Percentiles rank a stretch among this genome's conserved stretches.
Evolutionary conservation across 2,888 invertebrate genomes (phyloP).

Genomic region (Tanypteryx hageni): DNA sequence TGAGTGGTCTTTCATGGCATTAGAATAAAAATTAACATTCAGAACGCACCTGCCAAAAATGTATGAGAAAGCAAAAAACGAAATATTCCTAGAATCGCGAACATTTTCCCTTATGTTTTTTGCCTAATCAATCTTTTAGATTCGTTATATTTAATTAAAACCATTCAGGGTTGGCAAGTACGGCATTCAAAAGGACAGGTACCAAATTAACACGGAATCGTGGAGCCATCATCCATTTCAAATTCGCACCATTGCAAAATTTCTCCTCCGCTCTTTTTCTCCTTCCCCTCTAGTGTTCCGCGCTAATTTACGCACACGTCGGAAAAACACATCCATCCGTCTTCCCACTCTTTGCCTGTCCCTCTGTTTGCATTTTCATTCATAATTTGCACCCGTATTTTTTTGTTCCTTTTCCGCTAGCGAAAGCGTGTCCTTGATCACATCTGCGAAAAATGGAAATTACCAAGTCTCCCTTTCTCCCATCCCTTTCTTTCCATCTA

Average conservation of each 20-base stretch:
- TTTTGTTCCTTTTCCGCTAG: not conserved
- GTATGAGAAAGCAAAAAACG: too few species aligned
- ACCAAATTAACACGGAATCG: too few species aligned
- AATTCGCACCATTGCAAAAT: not conserved
- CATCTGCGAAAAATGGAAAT: slow-evolving; percentile 20
- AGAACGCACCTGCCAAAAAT: too few species aligned
- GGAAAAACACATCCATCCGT: not conserved
- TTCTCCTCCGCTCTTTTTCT: not conserved
- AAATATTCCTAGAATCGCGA: too few species aligned
- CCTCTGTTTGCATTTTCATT: slow-evolving; percentile 19
- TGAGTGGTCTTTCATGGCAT: too few species aligned
- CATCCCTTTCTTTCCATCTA: not conserved
- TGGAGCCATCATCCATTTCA: not conserved
- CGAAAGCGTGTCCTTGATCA: not conserved
- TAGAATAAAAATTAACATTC: too few species aligned
- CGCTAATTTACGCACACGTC: slow-evolving; percentile 28
- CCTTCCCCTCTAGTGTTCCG: not conserved
- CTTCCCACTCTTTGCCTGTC: not conserved
- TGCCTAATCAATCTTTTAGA: too few species aligned
- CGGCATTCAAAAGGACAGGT: too few species aligned
- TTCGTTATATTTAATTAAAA: too few species aligned
- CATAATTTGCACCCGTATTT: slow-evolving; percentile 3
- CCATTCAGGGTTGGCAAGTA: too few species aligned
- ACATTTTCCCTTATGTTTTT: too few species aligned
- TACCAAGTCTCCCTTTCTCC: not conserved